Conservation (phyloP, 2,797 vertebrate species). For the Eutrigla gurnardus region DNA sequence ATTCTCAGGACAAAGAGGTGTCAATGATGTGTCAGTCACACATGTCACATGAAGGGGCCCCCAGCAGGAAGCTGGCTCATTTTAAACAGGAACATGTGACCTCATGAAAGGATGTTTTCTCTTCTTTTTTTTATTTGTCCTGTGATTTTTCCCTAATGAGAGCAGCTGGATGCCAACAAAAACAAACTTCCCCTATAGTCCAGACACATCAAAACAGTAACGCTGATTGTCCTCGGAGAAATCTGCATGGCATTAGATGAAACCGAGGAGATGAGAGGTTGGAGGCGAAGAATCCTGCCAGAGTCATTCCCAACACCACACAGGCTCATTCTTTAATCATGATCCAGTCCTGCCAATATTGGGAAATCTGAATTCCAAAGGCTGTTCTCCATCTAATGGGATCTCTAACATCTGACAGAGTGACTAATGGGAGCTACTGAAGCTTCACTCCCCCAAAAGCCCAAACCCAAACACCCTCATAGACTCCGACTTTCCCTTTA, state of each 20-base stretch:
- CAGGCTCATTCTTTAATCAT: slow-evolving; percentile 79
- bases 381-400: slow-evolving; percentile 53
- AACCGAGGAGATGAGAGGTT: slow-evolving; percentile 58
- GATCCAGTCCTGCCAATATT: slow-evolving; percentile 72
- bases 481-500: slow-evolving; percentile 13
- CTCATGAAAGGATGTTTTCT: slow-evolving; percentile 28
- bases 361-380: slow-evolving; percentile 70
- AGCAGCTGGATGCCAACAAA: slow-evolving; percentile 44
- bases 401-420: slow-evolving; percentile 64
- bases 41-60: slow-evolving; percentile 32
- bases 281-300: slow-evolving; percentile 46
- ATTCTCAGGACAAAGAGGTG: slow-evolving; percentile 49
- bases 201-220: slow-evolving; percentile 46
- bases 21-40: slow-evolving; percentile 8
- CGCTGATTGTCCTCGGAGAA: slow-evolving; percentile 50
- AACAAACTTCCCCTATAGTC: slow-evolving; percentile 44
- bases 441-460: slow-evolving; percentile 31
- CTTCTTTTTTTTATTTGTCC: slow-evolving; percentile 45
- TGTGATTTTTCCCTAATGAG: slow-evolving; percentile 45
- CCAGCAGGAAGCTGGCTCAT: slow-evolving; percentile 55
- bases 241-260: slow-evolving; percentile 64
- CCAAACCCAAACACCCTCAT: slow-evolving; percentile 48
- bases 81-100: slow-evolving; percentile 64
- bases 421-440: slow-evolving; percentile 62
- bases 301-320: slow-evolving; percentile 63